These are phyloP conservation scores for Brachionichthys hirsutus DNA, from an alignment of 2,113 vertebrate genomes.

Conservation along the genomic window DNA sequence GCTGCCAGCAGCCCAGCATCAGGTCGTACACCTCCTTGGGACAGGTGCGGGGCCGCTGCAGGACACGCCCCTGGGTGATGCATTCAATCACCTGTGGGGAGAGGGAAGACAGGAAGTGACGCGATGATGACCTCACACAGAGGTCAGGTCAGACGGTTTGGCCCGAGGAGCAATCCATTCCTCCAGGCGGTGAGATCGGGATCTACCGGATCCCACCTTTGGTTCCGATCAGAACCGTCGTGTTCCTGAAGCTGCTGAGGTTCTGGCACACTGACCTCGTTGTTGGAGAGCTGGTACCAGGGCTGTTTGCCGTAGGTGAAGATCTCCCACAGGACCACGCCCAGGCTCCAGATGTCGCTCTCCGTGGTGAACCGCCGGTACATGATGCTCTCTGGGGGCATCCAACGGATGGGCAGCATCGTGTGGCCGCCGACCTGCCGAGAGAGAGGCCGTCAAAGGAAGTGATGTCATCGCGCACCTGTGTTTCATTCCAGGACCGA, in stretches of 20 bases:
- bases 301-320: slow-evolving; percentile 99
- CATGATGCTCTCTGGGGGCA: slow-evolving; percentile 99
- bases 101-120: neutral
- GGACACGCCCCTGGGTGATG: slow-evolving; percentile 96
- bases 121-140: too few relatives aligned
- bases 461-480: too few relatives aligned
- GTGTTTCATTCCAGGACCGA: too few relatives aligned
- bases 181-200: too few relatives aligned
- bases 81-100: slow-evolving; percentile 93
- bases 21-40: slow-evolving; percentile 98
- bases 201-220: too few relatives aligned
- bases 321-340: slow-evolving; percentile 98
- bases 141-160: too few relatives aligned
- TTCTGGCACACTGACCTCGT: slow-evolving; percentile 82
- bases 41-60: slow-evolving; percentile 94
- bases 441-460: too few relatives aligned
- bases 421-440: slow-evolving; percentile 95
- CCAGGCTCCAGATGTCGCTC: slow-evolving; percentile 98
- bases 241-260: too few relatives aligned
- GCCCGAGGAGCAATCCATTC: too few relatives aligned
- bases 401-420: slow-evolving; percentile 99
- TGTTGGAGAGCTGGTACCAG: slow-evolving; percentile 99
- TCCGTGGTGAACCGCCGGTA: slow-evolving; percentile 98
- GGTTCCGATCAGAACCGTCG: too few relatives aligned
- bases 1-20: slow-evolving; percentile 99